These are phyloP conservation scores for Prunella fulvescens DNA, from an alignment of 2,113 vertebrate genomes.

Conservation along the genomic window DNA sequence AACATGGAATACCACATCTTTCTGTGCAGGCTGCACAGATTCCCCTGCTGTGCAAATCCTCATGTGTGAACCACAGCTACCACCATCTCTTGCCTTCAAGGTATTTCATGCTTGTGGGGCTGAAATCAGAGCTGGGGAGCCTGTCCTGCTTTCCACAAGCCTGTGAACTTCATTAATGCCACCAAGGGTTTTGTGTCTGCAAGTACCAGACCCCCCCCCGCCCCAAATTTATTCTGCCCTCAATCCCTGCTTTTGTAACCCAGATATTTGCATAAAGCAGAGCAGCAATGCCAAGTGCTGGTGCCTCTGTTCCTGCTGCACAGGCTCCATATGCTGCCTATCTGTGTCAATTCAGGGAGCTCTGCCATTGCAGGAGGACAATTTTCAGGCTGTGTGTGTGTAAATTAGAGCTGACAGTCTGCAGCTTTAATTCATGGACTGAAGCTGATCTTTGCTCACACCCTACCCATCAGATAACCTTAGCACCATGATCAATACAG, in stretches of 20 bases:
- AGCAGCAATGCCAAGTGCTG: background rate
- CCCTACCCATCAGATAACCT: constrained; percentile 1
- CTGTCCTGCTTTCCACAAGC: background rate
- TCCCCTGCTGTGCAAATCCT: background rate
- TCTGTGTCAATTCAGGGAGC: background rate
- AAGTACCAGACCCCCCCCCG: background rate
- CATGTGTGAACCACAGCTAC: fast-evolving
- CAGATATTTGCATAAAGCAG: background rate
- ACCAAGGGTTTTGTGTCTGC: background rate
- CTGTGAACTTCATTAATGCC: background rate
- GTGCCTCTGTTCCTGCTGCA: background rate
- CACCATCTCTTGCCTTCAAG: background rate
- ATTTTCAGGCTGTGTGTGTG: background rate
- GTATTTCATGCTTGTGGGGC: background rate
- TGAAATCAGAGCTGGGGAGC: background rate
- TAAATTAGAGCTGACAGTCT: constrained; percentile 45
- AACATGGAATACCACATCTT: background rate
- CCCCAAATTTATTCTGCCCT: background rate
- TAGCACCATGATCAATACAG: constrained; percentile 32
- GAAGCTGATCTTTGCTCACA: constrained; percentile 19
- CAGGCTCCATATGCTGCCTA: constrained; percentile 12
- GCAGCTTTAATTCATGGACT: background rate
- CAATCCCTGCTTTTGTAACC: background rate
- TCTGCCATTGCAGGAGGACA: background rate
- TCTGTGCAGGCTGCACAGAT: background rate